Base-by-base conservation (phyloP, 2,888 invertebrate genomes). In the Dasypogon diadema region DNA sequence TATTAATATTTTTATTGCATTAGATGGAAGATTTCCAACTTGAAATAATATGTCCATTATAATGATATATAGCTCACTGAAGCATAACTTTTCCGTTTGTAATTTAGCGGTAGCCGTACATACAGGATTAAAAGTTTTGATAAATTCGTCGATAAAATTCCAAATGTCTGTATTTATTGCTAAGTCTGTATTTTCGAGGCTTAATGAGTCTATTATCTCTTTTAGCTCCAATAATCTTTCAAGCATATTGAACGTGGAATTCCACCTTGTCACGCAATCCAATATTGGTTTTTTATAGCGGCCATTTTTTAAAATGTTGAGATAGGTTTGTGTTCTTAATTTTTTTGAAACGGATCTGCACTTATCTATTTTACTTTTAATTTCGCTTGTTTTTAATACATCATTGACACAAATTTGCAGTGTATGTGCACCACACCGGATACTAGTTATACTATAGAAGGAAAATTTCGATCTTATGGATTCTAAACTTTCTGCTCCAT, bases 361-460 rank as follows among this genome's bases (percentile, higher is more conserved):
- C 46, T 30, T 75, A 1, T 78, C 75, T n/a, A 78, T 18, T 48
- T 75, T 72, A 8, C 48, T 3, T 51, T 76, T 76, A 18, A 77
- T 60, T 72, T 77, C 55, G 0, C 24, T 0, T 0, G n/a, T 74
- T 75, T 63, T 60, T 1, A 77, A 14, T 8, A 75, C 75, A 60
- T 76, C 78, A 3, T 77, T 14, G 21, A 77, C 76, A 76, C 74
- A 79, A 76, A 79, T 75, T 73, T 79, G 77, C 24, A 79, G 42
- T 10, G 58, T 77, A 42, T 78, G 70, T 14, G 72, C 70, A 34
- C 77, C 75, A 24, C 78, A 78, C 0, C 63, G 63, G 3, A 77
- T 24, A 48, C 34, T 68, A 1, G 34, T 72, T 51, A 78, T 68
- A 30, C 74, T 68, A 21, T 55, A 58, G 2, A 76, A 70, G 30